Conservation (phyloP, 2,797 vertebrate species). For the Bradypodion ventrale region DNA sequence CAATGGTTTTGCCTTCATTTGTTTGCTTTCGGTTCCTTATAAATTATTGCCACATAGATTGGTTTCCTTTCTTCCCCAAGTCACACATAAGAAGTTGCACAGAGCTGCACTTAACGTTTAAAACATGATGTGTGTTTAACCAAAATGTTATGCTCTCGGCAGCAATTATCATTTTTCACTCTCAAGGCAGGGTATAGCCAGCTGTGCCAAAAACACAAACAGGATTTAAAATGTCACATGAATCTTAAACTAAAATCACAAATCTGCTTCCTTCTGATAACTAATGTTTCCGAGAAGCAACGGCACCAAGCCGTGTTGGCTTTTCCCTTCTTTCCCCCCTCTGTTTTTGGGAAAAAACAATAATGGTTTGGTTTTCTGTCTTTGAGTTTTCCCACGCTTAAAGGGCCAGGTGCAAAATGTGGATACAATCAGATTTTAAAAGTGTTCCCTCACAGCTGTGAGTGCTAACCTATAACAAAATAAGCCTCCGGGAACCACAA, state of each 20-base stretch:
- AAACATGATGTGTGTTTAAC: background rate
- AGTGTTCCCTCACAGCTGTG: background rate
- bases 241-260: conserved; percentile 40
- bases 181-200: background rate
- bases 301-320: background rate
- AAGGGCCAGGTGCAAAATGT: background rate
- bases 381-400: background rate
- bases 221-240: background rate
- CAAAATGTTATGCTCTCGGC: background rate
- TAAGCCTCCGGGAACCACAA: background rate
- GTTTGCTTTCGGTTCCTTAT: background rate
- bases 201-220: conserved; percentile 21
- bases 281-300: background rate
- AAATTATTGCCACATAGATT: background rate
- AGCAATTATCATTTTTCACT: conserved; percentile 29
- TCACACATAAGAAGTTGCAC: conserved; percentile 1
- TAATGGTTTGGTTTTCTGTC: background rate
- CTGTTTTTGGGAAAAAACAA: background rate
- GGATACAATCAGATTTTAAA: background rate
- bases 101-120: background rate
- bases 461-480: background rate
- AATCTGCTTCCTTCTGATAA: background rate
- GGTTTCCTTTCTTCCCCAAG: background rate
- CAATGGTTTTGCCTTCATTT: background rate
- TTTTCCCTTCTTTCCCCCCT: conserved; percentile 1